Evolutionary conservation across 2,113 vertebrate genomes (phyloP).

Genomic region (Tympanuchus pallidicinctus): DNA sequence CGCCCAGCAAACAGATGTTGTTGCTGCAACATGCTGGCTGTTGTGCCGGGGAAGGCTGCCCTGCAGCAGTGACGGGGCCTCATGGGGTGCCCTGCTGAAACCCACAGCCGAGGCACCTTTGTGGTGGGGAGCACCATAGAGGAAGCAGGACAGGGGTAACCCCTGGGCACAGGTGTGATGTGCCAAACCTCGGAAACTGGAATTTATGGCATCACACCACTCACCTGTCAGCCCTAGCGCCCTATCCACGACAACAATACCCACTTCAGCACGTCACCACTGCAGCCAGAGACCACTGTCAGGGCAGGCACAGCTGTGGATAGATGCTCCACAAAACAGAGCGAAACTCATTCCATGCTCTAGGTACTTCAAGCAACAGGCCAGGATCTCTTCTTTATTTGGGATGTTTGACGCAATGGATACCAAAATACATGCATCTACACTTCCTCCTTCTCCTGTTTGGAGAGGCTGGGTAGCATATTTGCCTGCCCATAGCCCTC

Average conservation of each 20-base stretch:
- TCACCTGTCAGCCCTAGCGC: neutral
- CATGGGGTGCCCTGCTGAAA: neutral
- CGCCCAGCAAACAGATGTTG: slow-evolving; percentile 68
- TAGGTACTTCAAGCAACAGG: neutral
- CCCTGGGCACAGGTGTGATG: neutral
- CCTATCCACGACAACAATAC: neutral
- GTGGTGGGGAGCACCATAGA: neutral
- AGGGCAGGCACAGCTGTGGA: neutral
- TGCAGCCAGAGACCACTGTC: neutral
- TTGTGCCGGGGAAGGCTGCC: fast-evolving
- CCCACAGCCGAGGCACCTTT: neutral
- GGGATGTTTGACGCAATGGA: neutral
- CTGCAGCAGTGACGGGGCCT: neutral
- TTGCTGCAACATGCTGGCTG: slow-evolving; percentile 43
- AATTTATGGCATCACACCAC: neutral
- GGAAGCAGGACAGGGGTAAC: neutral
- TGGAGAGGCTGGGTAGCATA: neutral
- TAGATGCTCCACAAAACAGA: neutral
- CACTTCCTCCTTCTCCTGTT: neutral
- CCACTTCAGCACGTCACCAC: neutral
- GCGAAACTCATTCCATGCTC: neutral
- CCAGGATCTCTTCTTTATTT: neutral
- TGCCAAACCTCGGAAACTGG: neutral
- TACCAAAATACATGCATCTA: neutral
- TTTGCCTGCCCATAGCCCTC: neutral